A percentile compares a stretch with the other conserved stretches of the same genome.
Evolutionary conservation across 2,888 invertebrate species (phyloP).

Genomic region (Allolobophora icterica): DNA sequence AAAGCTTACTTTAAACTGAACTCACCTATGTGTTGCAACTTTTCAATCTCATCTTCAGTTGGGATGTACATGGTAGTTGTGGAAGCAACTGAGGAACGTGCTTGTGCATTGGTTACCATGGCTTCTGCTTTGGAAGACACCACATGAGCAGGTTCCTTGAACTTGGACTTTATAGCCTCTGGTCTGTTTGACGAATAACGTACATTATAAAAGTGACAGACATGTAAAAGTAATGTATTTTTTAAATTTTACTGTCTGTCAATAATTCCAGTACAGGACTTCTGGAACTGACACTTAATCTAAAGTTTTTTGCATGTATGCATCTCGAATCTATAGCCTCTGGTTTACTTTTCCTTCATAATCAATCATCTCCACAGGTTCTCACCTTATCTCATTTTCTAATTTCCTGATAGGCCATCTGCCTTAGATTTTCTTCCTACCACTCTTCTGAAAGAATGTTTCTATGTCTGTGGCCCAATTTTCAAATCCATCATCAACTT

Average conservation of each 20-base stretch:
- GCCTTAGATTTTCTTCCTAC: too few relatives aligned
- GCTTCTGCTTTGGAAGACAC: constrained; percentile 4
- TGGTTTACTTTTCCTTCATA: too few relatives aligned
- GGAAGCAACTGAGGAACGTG: neutral
- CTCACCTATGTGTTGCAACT: constrained; percentile 3
- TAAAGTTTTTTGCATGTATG: neutral
- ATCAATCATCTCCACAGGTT: too few relatives aligned
- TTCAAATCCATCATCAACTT: too few relatives aligned
- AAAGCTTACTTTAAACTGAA: neutral
- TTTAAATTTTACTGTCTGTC: neutral
- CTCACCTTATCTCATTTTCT: too few relatives aligned
- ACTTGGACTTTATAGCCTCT: neutral
- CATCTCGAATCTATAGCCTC: neutral
- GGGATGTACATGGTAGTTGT: constrained; percentile 15
- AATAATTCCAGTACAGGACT: neutral
- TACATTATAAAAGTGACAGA: neutral
- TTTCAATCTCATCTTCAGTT: constrained; percentile 27
- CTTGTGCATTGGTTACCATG: neutral
- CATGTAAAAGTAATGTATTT: neutral
- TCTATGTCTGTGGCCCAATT: too few relatives aligned
- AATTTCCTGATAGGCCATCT: too few relatives aligned
- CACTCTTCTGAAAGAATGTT: too few relatives aligned
- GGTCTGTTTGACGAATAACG: neutral
- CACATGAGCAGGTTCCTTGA: neutral
- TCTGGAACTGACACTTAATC: neutral